Percentiles rank a stretch among this genome's conserved stretches.
These are phyloP conservation scores for Neosalanx taihuensis DNA, from an alignment of 2,797 vertebrate species.

Conservation along the genomic window DNA sequence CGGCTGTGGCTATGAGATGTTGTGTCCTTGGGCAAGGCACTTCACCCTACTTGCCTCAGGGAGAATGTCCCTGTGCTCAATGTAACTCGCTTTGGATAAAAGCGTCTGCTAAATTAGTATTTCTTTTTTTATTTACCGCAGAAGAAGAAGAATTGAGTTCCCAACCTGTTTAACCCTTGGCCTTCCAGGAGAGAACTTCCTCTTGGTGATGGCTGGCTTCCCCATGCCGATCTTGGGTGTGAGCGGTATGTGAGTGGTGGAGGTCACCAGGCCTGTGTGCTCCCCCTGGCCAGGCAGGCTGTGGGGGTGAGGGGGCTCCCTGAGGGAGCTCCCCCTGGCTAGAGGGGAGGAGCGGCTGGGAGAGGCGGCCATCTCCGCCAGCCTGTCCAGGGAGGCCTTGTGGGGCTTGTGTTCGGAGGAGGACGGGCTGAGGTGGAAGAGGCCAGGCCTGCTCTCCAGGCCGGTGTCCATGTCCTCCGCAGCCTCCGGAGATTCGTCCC, in stretches of 20 bases:
- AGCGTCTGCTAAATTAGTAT: too few species aligned
- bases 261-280: slow-evolving; percentile 68
- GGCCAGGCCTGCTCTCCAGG: slow-evolving; percentile 65
- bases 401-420: slow-evolving; percentile 73
- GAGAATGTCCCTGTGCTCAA: too few species aligned
- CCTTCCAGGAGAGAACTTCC: slow-evolving; percentile 94
- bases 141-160: neutral
- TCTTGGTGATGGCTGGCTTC: slow-evolving; percentile 95
- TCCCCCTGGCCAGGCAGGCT: slow-evolving; percentile 59
- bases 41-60: too few species aligned
- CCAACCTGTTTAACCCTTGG: slow-evolving; percentile 91
- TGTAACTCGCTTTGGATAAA: too few species aligned
- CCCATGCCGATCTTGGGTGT: slow-evolving; percentile 98
- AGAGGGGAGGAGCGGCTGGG: slow-evolving; percentile 54
- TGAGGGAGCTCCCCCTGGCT: slow-evolving; percentile 46
- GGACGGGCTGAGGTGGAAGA: slow-evolving; percentile 69
- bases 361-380: slow-evolving; percentile 67
- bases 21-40: too few species aligned
- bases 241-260: slow-evolving; percentile 85
- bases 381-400: slow-evolving; percentile 72
- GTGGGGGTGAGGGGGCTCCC: slow-evolving; percentile 53
- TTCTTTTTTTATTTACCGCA: too few species aligned
- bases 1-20: too few species aligned
- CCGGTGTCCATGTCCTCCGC: slow-evolving; percentile 65
- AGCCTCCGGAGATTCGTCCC: slow-evolving; percentile 53